Evolutionary conservation across 2,888 invertebrate genomes (phyloP).

Genomic region (Empis livida): DNA sequence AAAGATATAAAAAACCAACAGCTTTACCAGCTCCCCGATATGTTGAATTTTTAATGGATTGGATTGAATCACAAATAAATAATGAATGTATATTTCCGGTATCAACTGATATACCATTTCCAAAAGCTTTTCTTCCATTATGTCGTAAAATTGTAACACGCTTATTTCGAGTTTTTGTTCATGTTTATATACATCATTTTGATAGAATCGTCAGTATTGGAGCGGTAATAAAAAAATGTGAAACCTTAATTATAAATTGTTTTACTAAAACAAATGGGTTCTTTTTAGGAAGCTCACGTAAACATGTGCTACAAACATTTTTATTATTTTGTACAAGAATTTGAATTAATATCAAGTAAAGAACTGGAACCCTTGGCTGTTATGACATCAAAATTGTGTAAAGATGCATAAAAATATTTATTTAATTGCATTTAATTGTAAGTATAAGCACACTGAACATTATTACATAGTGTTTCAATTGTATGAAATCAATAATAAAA

Average conservation of each 20-base stretch:
- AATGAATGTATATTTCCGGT: slow-evolving; percentile 77
- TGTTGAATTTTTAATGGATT: slow-evolving; percentile 74
- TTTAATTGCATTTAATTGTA: too few species aligned
- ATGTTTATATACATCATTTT: slow-evolving; percentile 91
- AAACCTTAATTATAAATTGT: not conserved
- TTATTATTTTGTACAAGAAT: slow-evolving; percentile 82
- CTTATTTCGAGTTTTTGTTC: slow-evolving; percentile 81
- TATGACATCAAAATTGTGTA: slow-evolving; percentile 61
- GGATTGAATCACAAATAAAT: slow-evolving; percentile 84
- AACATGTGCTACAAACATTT: slow-evolving; percentile 93
- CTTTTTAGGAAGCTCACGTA: slow-evolving; percentile 62
- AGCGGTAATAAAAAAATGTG: slow-evolving; percentile 67
- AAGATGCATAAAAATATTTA: slow-evolving; percentile 30
- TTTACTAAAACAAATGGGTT: slow-evolving; percentile 3
- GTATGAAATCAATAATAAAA: too few species aligned
- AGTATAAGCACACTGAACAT: too few species aligned
- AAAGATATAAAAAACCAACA: slow-evolving; percentile 60
- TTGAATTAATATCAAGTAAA: slow-evolving; percentile 66
- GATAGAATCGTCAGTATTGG: slow-evolving; percentile 75
- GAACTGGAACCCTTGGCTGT: slow-evolving; percentile 74
- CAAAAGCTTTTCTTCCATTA: slow-evolving; percentile 62
- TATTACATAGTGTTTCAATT: too few species aligned
- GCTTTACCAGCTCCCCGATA: slow-evolving; percentile 73
- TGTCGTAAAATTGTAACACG: slow-evolving; percentile 81
- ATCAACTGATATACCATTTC: slow-evolving; percentile 77